Evolutionary conservation across 2,888 invertebrate species (phyloP).

Genomic region (Ceramica pisi): DNA sequence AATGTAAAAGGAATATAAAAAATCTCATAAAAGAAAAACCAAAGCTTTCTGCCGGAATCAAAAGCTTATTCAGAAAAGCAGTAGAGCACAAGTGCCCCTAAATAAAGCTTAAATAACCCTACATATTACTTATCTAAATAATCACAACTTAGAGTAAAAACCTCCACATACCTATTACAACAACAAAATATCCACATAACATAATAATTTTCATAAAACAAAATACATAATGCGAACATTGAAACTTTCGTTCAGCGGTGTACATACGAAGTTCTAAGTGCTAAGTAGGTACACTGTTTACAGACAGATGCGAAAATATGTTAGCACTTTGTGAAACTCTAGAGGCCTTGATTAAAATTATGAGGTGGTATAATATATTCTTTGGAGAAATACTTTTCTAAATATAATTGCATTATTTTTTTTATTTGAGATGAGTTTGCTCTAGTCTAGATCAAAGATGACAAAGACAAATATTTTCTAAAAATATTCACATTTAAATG

Average conservation of each 20-base stretch:
- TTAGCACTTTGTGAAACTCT: background rate
- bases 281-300: constrained; percentile 55
- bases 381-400: too few relatives aligned
- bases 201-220: constrained; percentile 38
- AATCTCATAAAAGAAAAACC: too few relatives aligned
- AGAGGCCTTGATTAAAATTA: background rate
- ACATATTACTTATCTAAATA: background rate
- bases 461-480: too few relatives aligned
- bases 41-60: too few relatives aligned
- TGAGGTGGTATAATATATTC: background rate
- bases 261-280: constrained; percentile 60
- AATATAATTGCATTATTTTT: too few relatives aligned
- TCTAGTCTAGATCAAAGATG: too few relatives aligned
- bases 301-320: constrained; percentile 20
- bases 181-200: constrained; percentile 18
- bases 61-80: too few relatives aligned
- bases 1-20: too few relatives aligned
- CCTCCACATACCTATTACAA: constrained; percentile 32
- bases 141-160: constrained; percentile 27
- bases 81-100: background rate
- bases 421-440: too few relatives aligned
- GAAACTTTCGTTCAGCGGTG: constrained; percentile 45
- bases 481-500: too few relatives aligned
- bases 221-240: constrained; percentile 51
- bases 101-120: constrained; percentile 1